Evolutionary conservation across 2,888 invertebrate species (phyloP), one percentile per base, ranked within the genome.

Genomic region (Pachymerium ferrugineum): DNA sequence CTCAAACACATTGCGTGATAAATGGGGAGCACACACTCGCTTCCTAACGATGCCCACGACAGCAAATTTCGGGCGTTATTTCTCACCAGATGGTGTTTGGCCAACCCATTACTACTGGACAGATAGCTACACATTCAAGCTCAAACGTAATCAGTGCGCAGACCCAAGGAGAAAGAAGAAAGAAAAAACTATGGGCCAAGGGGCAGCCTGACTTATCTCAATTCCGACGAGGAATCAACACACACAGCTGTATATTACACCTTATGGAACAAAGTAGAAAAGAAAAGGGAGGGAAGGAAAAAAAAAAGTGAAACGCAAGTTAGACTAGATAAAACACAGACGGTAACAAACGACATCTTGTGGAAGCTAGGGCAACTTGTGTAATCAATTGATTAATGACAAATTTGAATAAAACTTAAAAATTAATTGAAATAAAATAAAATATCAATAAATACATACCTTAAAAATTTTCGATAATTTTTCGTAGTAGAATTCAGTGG

Each of bases 1-100:
- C 25, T 25, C 62, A 62, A 62, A 62, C 62, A 62, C 62, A 62
- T 62, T 62, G 62, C 62, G 62, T 62, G 62, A 62, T 62, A 62
- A 62, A 62, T 62, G 62, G 62, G 62, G 62, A 62, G 62, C 62
- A 62, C 62, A 62, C 28, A 62, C 62, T 14, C 62, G 62, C 62
- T 62, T 62, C 62, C 62, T 62, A 62, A 62, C 62, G 62, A 62
- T 25, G 62, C 62, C 62, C 62, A 62, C 62, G 62, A 62, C 62
- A 62, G 62, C 62, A 62, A 62, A 62, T 62, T 62, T 62, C 62
- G 62, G 62, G 62, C 62, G 62, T 62, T 62, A 62, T 62, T 62
- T 62, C 62, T 25, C 62, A 28, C 62, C 62, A 62, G 62, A 62
- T 62, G 62, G 62, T 62, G 62, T 62, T 62, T 62, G 62, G 62